A percentile compares a stretch with the other conserved stretches of the same genome.
Evolutionary conservation across 2,797 vertebrate species (phyloP).

Genomic region (Sebastes hubbsi): DNA sequence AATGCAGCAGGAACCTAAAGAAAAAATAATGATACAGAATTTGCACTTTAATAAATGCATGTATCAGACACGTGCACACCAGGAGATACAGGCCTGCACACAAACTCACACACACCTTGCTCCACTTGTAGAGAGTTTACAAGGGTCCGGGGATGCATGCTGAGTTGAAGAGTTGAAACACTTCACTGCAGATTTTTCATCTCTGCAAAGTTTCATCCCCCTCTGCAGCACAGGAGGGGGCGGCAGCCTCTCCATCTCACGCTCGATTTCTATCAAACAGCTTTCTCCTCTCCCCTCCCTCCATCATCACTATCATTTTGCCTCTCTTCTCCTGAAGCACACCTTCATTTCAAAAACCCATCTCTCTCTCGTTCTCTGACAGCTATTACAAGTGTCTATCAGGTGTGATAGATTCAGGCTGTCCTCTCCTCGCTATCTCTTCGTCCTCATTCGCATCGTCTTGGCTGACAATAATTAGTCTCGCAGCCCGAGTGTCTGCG

Average conservation of each 20-base stretch:
- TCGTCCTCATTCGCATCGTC: constrained; percentile 34
- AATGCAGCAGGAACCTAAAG: background rate
- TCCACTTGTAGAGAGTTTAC: constrained; percentile 9
- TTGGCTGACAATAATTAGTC: constrained; percentile 42
- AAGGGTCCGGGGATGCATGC: constrained; percentile 23
- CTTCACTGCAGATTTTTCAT: constrained; percentile 61
- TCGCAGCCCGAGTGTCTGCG: constrained; percentile 19
- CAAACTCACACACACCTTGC: background rate
- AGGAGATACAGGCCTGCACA: background rate
- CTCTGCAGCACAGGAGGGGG: constrained; percentile 44
- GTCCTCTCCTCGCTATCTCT: constrained; percentile 41
- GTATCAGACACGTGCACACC: background rate
- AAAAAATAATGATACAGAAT: background rate
- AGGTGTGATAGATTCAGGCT: constrained; percentile 49
- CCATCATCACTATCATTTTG: constrained; percentile 31
- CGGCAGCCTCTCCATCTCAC: background rate
- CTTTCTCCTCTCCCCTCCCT: constrained; percentile 8
- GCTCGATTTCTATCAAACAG: constrained; percentile 34
- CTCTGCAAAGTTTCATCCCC: constrained; percentile 53
- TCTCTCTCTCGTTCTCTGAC: constrained; percentile 14
- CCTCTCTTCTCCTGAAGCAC: constrained; percentile 21
- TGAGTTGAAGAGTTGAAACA: constrained; percentile 50
- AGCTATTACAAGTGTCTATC: constrained; percentile 49
- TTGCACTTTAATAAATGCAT: background rate
- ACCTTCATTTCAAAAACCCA: constrained; percentile 32